Percentiles rank a stretch among this genome's conserved stretches.
Evolutionary conservation across 1,140 invertebrate species (phyloP).

Genomic region (Coenobita brevimanus): DNA sequence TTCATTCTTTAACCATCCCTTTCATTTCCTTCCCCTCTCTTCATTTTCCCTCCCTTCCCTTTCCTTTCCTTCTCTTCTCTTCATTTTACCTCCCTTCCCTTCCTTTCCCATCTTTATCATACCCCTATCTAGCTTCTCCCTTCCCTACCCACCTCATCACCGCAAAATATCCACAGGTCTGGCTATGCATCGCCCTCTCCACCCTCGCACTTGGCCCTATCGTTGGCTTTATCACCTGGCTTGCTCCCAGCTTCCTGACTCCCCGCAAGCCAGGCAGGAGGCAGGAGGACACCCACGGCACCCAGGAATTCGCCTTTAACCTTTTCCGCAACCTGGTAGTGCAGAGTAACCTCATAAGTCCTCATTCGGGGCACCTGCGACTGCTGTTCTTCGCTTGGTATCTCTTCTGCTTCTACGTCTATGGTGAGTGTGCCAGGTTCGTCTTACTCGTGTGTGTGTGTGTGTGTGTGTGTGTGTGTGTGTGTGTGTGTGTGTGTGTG

Average conservation of each 20-base stretch:
- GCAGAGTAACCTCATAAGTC: conserved; percentile 5
- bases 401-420: conserved; percentile 39
- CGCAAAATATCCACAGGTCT: too few species aligned
- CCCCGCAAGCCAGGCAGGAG: too few species aligned
- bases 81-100: neutral
- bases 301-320: conserved; percentile 7
- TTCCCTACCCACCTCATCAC: too few species aligned
- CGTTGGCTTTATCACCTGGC: neutral
- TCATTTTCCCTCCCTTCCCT: too few species aligned
- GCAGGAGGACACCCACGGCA: neutral
- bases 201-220: neutral
- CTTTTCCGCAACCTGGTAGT: conserved; percentile 28
- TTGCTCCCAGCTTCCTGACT: neutral
- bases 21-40: neutral
- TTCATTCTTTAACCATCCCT: too few species aligned
- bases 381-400: conserved; percentile 21
- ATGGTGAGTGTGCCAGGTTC: conserved; percentile 27
- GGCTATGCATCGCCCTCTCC: conserved; percentile 17
- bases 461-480: too few species aligned
- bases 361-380: neutral
- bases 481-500: too few species aligned
- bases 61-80: neutral
- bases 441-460: too few species aligned
- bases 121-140: too few species aligned
- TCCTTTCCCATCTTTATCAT: too few species aligned